Percentiles rank a stretch among this genome's conserved stretches.
Evolutionary conservation across 2,797 vertebrate genomes (phyloP).

Genomic region (Acrossocheilus wenchowensis): DNA sequence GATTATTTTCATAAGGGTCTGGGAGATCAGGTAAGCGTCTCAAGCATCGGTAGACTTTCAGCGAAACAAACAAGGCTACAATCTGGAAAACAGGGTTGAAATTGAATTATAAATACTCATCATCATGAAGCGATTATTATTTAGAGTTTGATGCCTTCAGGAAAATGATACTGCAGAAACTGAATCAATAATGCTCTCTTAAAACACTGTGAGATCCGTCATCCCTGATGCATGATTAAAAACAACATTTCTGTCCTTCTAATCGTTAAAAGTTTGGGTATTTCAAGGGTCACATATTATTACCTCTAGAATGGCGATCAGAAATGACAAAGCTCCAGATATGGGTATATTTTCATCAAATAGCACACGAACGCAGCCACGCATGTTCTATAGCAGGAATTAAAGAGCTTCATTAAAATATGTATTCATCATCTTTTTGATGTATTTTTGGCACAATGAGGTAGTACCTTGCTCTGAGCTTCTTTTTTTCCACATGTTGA

Average conservation of each 20-base stretch:
- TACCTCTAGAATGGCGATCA: slow-evolving; percentile 80
- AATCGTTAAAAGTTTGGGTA: neutral
- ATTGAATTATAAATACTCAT: neutral
- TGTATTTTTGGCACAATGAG: neutral
- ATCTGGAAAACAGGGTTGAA: slow-evolving; percentile 12
- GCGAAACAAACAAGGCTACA: neutral
- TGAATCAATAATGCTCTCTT: neutral
- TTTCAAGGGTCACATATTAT: neutral
- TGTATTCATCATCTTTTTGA: neutral
- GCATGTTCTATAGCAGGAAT: slow-evolving; percentile 55
- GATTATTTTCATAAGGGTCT: neutral
- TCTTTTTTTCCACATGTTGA: accelerated
- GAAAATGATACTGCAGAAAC: neutral
- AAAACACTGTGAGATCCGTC: neutral
- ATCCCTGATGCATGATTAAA: neutral
- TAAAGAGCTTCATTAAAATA: neutral
- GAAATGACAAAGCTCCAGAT: slow-evolving; percentile 74
- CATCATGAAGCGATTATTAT: neutral
- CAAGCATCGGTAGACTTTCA: neutral
- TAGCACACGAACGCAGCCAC: slow-evolving; percentile 71
- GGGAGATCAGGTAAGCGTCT: neutral
- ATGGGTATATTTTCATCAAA: slow-evolving; percentile 69
- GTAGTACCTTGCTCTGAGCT: neutral
- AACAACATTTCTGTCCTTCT: neutral
- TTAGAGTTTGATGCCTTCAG: neutral